Base-by-base conservation (phyloP, 2,113 vertebrate species). In the Trinectes maculatus region DNA sequence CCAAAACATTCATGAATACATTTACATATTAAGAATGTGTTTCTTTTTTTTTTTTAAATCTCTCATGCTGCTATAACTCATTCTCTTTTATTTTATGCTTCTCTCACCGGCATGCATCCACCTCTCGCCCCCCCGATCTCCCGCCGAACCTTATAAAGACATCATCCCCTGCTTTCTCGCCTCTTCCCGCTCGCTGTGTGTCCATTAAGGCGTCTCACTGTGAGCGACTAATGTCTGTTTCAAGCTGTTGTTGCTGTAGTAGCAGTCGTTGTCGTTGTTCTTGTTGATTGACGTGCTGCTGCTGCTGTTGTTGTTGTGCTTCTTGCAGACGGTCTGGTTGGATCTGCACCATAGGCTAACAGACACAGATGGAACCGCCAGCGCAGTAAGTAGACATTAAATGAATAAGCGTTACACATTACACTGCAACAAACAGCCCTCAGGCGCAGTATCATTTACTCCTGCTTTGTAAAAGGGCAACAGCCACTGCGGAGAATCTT, bases 271-370 rank as follows among this genome's bases (percentile, higher is more conserved):
- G 65, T 76, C 7, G 55, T 76, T 80, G 61, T 49, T 71, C 71
- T 74, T 29, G 68, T 73, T 77, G 79, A 85, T 82, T 80, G 85
- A 91, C 79, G 63, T 70, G 82, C 67, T 79, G 66, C 58, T 74
- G 85, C 71, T 77, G 80, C 47, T 77, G 77, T 82, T 22, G 69
- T 85, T 87, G 84, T 86, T 68, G 75, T 91, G 89, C 70, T 80
- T 72, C 71, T 89, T 92, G 65, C 93, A 99, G 97, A 95, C 96
- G 1, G 93, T 99, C 62, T 98, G 94, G 92, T 95, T 99, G 79
- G 97, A 99, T 87, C 94, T 99, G 89, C 96, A 98, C 85, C 96
- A 98, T 93, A 94, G 95, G 84, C 93, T 98, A 85, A 95, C 94
- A 0, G 96, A 98, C 77, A 94, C 93, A 10, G 96, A 98, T 77